These are phyloP conservation scores for Zapus hudsonius DNA, from an alignment of 2,113 vertebrate species.

Conservation along the genomic window DNA sequence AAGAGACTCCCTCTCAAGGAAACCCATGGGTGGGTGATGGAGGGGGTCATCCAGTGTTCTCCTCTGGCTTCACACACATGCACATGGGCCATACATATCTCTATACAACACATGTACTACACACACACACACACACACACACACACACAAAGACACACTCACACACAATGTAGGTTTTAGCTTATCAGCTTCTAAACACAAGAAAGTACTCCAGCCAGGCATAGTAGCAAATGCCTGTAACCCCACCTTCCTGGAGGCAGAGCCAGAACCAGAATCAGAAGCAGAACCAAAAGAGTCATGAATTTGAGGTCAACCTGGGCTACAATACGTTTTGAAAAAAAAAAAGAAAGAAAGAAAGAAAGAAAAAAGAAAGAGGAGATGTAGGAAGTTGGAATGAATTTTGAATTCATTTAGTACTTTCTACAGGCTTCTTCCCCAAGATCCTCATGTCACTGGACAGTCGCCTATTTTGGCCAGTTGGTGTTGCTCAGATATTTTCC, in stretches of 20 bases:
- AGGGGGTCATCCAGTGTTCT: too few species aligned
- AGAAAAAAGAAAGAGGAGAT: background rate
- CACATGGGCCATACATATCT: too few species aligned
- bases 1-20: too few species aligned
- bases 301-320: background rate
- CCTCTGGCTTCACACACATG: too few species aligned
- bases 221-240: background rate
- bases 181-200: background rate
- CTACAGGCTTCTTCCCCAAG: conserved; percentile 2
- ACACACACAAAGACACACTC: too few species aligned
- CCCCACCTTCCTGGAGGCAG: background rate
- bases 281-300: too few species aligned
- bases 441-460: background rate
- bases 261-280: too few species aligned
- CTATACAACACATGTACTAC: too few species aligned
- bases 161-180: background rate
- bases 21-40: too few species aligned
- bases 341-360: background rate
- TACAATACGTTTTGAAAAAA: background rate
- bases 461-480: background rate
- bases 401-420: conserved; percentile 1
- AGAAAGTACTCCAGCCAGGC: background rate
- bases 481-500: background rate
- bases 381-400: background rate
- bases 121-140: too few species aligned